phyloP scores from a whole-genome alignment of 2,888 invertebrate genomes.

The Proisotoma minuta region DNA sequence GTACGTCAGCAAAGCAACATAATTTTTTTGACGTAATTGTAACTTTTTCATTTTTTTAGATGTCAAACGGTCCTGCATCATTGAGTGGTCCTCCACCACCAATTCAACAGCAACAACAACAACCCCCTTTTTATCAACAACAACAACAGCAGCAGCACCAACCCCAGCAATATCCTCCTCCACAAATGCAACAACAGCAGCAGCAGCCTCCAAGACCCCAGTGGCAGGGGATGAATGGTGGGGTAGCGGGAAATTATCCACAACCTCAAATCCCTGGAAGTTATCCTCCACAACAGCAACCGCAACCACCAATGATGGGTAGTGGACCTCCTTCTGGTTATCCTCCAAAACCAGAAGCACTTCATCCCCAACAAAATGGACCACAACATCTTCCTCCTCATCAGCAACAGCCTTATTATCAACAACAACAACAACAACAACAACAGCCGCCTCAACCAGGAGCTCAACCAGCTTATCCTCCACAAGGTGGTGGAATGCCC shows the following conservation, averaged over 20 bases:
- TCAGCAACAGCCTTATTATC: background rate
- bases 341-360: background rate
- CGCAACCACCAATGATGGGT: background rate
- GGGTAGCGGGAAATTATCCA: background rate
- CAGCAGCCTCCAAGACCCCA: background rate
- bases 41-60: too few species aligned
- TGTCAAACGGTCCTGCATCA: background rate
- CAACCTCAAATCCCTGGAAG: too few species aligned
- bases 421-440: conserved; percentile 18
- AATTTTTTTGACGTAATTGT: too few species aligned
- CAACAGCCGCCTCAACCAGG: conserved; percentile 11
- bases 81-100: background rate
- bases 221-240: background rate
- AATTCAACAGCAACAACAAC: background rate
- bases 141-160: conserved; percentile 24
- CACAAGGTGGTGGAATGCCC: conserved; percentile 23
- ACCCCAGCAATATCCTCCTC: conserved; percentile 1
- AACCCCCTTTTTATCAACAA: conserved; percentile 21
- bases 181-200: conserved; percentile 6
- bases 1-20: too few species aligned
- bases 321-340: background rate
- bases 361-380: background rate
- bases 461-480: conserved; percentile 15
- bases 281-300: background rate
- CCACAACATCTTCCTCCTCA: background rate